Evolutionary conservation across 2,113 vertebrate species (phyloP), one percentile per base, ranked within the genome.

Genomic region (Oriolus oriolus): DNA sequence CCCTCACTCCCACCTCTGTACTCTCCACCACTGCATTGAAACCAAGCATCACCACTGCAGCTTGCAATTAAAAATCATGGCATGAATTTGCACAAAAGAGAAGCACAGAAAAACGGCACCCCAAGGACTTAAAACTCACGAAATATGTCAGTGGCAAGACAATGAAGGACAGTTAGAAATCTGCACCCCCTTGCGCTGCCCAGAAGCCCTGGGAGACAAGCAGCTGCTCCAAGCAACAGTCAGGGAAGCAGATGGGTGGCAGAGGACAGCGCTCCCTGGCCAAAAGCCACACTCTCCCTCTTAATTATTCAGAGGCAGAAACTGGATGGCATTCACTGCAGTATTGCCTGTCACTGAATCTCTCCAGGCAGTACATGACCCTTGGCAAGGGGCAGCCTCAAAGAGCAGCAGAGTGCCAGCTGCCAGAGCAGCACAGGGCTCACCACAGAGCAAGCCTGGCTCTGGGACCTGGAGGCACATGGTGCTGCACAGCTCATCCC

Each of bases 191-290:
- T 2, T 28, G 33, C 13, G 68, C 60, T 61, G 59, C 44, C 9
- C 9, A 53, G 37, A 83, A 82, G 24, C 30, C 31, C 59, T 53
- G 1, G 1, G 52, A 95, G 83, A 85, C 14, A 56, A 64, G 49
- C 83, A 95, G 89, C 89, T 95, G 69, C 84, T 89, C 53, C 37
- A 5, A 71, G 45, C 71, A 79, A 45, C 49, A 37, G 50, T 49
- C 21, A 4, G 81, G 56, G 56, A 68, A 65, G 66, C 93, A 97
- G 96, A 96, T 69, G 93, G 63, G 87, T 78, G 57, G 33, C 87
- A 94, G 65, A 83, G 60, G 70, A 87, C 0, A 0, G 69, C 0
- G 0, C 30, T 90, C 71, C 37, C 44, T 81, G 91, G 90, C 85
- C 63, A 56, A 90, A 84, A 69, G 81, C 89, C 87, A 84, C 19